Base-by-base conservation (phyloP, 2,797 vertebrate genomes). In the Phyllotis vaccarum region DNA sequence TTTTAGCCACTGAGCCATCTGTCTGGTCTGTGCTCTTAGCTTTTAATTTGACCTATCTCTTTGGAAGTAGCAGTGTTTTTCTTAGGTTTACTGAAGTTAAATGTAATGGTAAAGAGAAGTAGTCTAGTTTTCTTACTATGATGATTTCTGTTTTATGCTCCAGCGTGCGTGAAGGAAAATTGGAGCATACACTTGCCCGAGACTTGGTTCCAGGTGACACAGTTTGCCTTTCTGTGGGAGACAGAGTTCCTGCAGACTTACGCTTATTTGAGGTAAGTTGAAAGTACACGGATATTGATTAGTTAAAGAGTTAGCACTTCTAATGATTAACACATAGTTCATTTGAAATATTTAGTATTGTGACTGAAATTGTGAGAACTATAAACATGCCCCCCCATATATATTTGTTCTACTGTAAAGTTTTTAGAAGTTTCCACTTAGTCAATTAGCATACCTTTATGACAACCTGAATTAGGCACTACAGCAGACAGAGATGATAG, bases 121-220 rank as follows among this genome's bases (percentile, higher is more conserved):
- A 8, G 2, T 0, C 16, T 72, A 37, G 7, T 21, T 97, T 85
- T 58, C 31, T 54, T 56, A 52, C 87, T 72, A 92, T 22, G 78
- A 19, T 1, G 76, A 21, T 89, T 78, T 97, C 54, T 89, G 24
- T 96, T 94, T 96, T 76, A 75, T 49, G 88, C 81, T 34, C 1
- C 96, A 99, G 99, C 95, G 96, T 99, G 37, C 98, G 99, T 80
- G 99, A 99, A 70, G 99, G 99, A 22, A 98, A 98, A 96, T 92
- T 99, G 98, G 99, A 99, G 93, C 99, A 99, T 93, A 98, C 99
- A 9, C 98, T 99, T 96, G 99, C 99, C 52, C 98, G 99, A 96
- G 99, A 99, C 70, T 99, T 99, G 96, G 99, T 99, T 87, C 99
- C 99, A 60, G 99, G 99, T 80, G 99, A 99, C 96, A 99, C 99